Conservation (phyloP, 1,140 invertebrate genomes). For the Lucilia sericata region DNA sequence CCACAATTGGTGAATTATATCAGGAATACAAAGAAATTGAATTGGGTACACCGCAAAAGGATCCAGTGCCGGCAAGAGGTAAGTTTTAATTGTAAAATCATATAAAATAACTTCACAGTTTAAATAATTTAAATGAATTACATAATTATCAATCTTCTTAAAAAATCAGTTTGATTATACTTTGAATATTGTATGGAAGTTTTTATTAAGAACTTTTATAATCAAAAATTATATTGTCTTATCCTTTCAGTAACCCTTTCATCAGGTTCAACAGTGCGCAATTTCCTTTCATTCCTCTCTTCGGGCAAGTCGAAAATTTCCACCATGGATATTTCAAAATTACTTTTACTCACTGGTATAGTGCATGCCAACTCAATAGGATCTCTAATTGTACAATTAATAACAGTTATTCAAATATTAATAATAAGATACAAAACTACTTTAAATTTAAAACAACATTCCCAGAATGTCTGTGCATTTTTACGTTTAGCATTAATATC, state of each 20-base stretch:
- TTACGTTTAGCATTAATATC: constrained; percentile 25
- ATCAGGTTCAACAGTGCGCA: constrained; percentile 60
- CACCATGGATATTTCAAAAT: not conserved
- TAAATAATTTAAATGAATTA: too few relatives aligned
- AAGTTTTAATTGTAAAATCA: constrained; percentile 48
- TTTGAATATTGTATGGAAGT: too few relatives aligned
- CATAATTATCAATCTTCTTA: too few relatives aligned
- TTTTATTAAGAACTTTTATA: too few relatives aligned
- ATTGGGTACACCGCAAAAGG: constrained; percentile 69
- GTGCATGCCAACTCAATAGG: not conserved
- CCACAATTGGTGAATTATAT: constrained; percentile 70
- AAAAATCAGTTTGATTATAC: too few relatives aligned
- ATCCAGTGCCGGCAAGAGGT: constrained; percentile 73
- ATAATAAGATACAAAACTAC: constrained; percentile 30
- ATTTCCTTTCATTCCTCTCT: constrained; percentile 62
- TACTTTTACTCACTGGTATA: constrained; percentile 28
- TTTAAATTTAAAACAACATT: constrained; percentile 12
- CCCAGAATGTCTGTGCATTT: constrained; percentile 2
- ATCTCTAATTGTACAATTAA: constrained; percentile 9
- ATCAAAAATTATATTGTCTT: constrained; percentile 28
- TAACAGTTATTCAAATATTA: not conserved
- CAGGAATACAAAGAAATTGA: constrained; percentile 70
- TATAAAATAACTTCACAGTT: too few relatives aligned
- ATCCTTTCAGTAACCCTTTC: constrained; percentile 59
- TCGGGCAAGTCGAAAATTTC: constrained; percentile 25